Conservation (phyloP, 2,888 invertebrate species). For the Brachypterus glaber region DNA sequence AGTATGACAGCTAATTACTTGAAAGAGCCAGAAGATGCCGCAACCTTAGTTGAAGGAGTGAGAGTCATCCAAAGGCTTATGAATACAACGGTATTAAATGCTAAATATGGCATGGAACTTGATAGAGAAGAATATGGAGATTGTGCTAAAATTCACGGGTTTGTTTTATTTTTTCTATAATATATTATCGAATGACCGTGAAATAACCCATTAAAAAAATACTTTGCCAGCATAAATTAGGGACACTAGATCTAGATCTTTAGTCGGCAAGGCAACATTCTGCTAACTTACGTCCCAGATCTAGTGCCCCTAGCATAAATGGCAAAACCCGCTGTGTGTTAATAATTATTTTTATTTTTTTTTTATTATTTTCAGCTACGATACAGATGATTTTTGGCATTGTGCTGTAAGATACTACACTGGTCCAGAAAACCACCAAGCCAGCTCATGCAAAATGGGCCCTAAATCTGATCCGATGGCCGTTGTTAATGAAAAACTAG, state of each 20-base stretch:
- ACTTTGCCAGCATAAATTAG: too few species aligned
- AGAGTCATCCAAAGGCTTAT: slow-evolving; percentile 48
- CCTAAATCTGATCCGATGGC: slow-evolving; percentile 58
- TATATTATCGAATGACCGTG: too few species aligned
- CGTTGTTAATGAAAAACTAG: slow-evolving; percentile 61
- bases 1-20: slow-evolving; percentile 73
- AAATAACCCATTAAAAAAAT: too few species aligned
- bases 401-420: slow-evolving; percentile 63
- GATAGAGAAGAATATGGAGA: slow-evolving; percentile 43
- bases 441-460: slow-evolving; percentile 77
- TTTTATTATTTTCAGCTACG: slow-evolving; percentile 35
- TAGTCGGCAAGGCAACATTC: too few species aligned
- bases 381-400: slow-evolving; percentile 63
- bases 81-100: slow-evolving; percentile 48
- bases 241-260: too few species aligned
- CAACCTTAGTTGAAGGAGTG: slow-evolving; percentile 54
- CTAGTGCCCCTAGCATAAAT: too few species aligned
- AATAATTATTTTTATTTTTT: too few species aligned
- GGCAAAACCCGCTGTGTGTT: too few species aligned
- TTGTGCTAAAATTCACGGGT: slow-evolving; percentile 39
- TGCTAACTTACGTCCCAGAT: too few species aligned
- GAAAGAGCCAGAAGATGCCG: slow-evolving; percentile 53
- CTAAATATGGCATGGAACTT: slow-evolving; percentile 50
- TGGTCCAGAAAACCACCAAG: slow-evolving; percentile 75
- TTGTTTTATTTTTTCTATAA: too few species aligned